A percentile compares a stretch with the other conserved stretches of the same genome.
Evolutionary conservation across 92 coral and sea anemone species (phyloP).

Genomic region (Micromussa lordhowensis): DNA sequence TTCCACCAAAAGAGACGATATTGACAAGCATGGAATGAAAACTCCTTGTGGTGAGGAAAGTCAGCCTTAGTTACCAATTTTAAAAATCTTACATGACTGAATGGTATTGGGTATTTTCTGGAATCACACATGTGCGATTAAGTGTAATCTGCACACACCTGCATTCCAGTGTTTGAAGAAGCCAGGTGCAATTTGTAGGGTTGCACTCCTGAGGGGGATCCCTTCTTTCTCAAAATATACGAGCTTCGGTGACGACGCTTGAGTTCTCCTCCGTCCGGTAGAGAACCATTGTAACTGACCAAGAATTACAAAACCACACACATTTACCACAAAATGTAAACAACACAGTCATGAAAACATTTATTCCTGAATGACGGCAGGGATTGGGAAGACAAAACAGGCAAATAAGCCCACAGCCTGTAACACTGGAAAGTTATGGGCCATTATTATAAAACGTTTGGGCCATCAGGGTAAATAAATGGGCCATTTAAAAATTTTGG

Average conservation of each 20-base stretch:
- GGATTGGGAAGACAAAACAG: too few relatives aligned
- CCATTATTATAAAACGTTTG: too few relatives aligned
- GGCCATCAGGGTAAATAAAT: too few relatives aligned
- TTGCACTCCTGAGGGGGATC: conserved; percentile 83
- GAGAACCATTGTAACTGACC: conserved; percentile 84
- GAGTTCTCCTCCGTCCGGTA: conserved; percentile 72
- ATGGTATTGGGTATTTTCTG: conserved; percentile 8
- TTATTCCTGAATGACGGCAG: too few relatives aligned
- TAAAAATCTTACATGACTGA: not conserved
- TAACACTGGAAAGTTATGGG: too few relatives aligned
- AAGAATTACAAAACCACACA: conserved; percentile 43
- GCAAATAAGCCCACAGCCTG: too few relatives aligned
- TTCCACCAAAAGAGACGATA: too few relatives aligned
- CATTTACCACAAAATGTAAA: conserved; percentile 8
- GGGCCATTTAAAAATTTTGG: too few relatives aligned
- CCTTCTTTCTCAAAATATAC: conserved; percentile 69
- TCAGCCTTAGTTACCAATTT: not conserved
- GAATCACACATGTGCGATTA: conserved; percentile 17
- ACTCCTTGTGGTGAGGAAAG: not conserved
- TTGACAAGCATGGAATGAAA: not conserved
- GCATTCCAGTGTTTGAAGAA: conserved; percentile 83
- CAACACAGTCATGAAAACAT: not conserved
- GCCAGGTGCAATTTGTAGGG: conserved; percentile 89
- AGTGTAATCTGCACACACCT: conserved; percentile 68
- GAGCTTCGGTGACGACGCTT: conserved; percentile 75